Conservation (phyloP, 2,113 vertebrate genomes). For the Hucho hucho region DNA sequence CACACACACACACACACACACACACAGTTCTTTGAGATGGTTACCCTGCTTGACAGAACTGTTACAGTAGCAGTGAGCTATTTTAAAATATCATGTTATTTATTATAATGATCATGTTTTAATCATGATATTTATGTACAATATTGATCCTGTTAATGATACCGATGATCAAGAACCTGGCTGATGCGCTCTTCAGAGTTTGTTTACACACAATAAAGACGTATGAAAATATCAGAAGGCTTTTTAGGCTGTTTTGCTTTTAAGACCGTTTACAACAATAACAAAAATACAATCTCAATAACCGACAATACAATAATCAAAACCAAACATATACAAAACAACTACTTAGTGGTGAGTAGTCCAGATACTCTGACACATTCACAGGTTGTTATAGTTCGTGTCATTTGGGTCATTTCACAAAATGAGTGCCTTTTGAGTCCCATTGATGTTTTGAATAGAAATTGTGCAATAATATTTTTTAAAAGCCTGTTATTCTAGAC, state of each 20-base stretch:
- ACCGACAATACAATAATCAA: too few species aligned
- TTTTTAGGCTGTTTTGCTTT: not conserved
- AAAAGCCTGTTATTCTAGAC: too few species aligned
- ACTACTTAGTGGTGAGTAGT: too few species aligned
- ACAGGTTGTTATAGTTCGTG: too few species aligned
- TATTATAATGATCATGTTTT: slow-evolving; percentile 62
- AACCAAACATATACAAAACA: too few species aligned
- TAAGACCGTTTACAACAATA: too few species aligned
- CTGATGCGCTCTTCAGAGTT: slow-evolving; percentile 69
- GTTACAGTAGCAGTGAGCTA: slow-evolving; percentile 20
- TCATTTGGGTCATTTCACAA: too few species aligned
- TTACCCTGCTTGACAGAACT: slow-evolving; percentile 40
- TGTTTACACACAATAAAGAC: slow-evolving; percentile 76
- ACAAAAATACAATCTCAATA: too few species aligned
- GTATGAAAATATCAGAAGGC: slow-evolving; percentile 23
- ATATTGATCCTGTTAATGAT: slow-evolving; percentile 57
- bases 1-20: slow-evolving; percentile 17
- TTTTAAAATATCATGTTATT: slow-evolving; percentile 49
- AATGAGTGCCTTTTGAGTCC: too few species aligned
- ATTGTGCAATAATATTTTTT: too few species aligned
- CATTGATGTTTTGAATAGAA: too few species aligned
- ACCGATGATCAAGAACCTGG: slow-evolving; percentile 58
- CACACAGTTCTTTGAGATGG: slow-evolving; percentile 18
- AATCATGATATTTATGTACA: slow-evolving; percentile 49
- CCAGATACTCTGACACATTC: too few species aligned